phyloP scores from a whole-genome alignment of 2,113 vertebrate genomes.

The Carassius gibelio region DNA sequence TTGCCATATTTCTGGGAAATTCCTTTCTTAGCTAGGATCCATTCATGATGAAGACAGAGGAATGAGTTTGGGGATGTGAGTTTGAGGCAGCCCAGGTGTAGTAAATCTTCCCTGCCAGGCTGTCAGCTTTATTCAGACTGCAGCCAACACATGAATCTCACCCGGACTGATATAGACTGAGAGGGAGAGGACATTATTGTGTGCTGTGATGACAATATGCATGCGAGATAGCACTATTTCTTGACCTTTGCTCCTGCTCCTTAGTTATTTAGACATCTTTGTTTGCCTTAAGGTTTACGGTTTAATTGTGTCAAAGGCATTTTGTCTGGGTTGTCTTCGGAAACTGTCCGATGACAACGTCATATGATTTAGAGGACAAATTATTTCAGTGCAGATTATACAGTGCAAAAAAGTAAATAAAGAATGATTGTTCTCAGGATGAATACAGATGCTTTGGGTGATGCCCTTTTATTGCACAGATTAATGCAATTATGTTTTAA shows the following conservation, averaged over 20 bases:
- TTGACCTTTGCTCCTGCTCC: constrained; percentile 6
- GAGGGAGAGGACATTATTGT: no score
- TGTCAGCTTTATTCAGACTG: not conserved
- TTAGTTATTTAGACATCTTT: not conserved
- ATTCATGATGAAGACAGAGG: constrained; percentile 31
- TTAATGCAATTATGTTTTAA: constrained; percentile 33
- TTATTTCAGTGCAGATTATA: not conserved
- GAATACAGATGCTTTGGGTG: not conserved
- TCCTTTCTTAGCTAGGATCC: constrained; percentile 1
- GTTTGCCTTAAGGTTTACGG: constrained; percentile 31
- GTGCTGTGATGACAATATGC: not conserved
- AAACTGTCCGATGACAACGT: not conserved
- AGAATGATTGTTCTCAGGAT: not conserved
- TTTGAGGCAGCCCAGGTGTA: constrained; percentile 9
- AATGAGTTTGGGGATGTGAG: not conserved
- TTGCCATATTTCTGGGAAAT: constrained; percentile 22
- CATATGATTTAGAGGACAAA: constrained; percentile 11
- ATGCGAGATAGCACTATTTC: not conserved
- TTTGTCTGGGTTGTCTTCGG: constrained; percentile 24
- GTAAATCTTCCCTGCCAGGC: constrained; percentile 39
- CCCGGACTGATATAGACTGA: not conserved
- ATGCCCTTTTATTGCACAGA: constrained; percentile 8
- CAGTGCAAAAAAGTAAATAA: not conserved
- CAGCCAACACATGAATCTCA: not conserved
- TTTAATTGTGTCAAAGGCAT: constrained; percentile 28